Percentiles rank a stretch among this genome's conserved stretches.
Evolutionary conservation across 53 echinoderm and acorn worm species (phyloP).

Genomic region (Pentamera pediparva): DNA sequence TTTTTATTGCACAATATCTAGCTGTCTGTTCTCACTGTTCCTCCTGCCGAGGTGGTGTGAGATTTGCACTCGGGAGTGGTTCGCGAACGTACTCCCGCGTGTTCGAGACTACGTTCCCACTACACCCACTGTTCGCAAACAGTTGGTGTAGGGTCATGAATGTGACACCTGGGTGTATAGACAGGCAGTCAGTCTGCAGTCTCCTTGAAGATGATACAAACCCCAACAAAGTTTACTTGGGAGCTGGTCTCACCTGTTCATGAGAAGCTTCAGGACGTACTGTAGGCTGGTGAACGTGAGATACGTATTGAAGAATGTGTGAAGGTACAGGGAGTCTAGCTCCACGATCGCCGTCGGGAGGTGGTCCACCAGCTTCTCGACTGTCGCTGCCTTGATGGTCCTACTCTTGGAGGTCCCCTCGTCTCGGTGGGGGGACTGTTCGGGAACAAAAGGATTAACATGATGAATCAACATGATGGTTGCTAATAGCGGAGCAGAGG

Average conservation of each 20-base stretch:
- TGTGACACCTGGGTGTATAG: too few species aligned
- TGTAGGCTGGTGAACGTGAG: constrained; percentile 75
- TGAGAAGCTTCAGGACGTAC: constrained; percentile 63
- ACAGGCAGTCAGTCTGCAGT: too few species aligned
- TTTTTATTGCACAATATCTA: too few species aligned
- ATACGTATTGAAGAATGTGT: constrained; percentile 90
- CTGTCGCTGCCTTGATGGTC: constrained; percentile 74
- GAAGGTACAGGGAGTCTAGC: constrained; percentile 89
- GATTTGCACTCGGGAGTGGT: too few species aligned
- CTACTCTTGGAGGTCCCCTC: constrained; percentile 49
- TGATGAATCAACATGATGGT: background rate
- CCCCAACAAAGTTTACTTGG: background rate
- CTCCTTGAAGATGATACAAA: too few species aligned
- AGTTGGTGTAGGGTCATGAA: too few species aligned
- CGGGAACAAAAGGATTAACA: background rate
- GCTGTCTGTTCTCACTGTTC: too few species aligned
- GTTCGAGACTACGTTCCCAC: too few species aligned
- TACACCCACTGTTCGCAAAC: too few species aligned
- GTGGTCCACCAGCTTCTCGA: constrained; percentile 66
- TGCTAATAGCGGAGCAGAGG: background rate
- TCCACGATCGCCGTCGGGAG: constrained; percentile 69
- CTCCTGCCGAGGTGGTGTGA: too few species aligned
- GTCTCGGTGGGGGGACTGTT: constrained; percentile 42
- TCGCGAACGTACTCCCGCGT: too few species aligned
- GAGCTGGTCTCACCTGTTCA: constrained; percentile 45